Conservation (phyloP, 2,888 invertebrate species). For the Acronicta aceris region DNA sequence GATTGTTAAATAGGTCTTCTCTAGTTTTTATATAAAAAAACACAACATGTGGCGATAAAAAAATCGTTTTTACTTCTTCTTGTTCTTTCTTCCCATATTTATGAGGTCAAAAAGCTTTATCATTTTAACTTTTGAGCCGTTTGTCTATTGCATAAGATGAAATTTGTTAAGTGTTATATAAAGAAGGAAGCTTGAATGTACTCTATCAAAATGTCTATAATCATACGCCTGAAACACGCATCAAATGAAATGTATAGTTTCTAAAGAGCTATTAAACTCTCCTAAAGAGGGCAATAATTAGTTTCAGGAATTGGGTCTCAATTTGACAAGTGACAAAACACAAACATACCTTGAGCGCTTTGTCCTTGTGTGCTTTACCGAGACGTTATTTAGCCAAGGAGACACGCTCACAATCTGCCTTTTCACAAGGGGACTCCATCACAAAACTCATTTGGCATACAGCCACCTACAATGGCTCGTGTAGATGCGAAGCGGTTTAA, state of each 20-base stretch:
- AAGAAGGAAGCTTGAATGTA: not conserved
- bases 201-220: not conserved
- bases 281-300: conserved; percentile 31
- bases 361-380: conserved; percentile 59
- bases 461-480: conserved; percentile 84
- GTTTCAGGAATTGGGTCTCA: conserved; percentile 45
- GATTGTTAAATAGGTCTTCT: no score
- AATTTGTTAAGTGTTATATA: not conserved
- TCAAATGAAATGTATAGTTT: conserved; percentile 21
- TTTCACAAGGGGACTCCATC: conserved; percentile 81
- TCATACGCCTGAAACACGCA: conserved; percentile 11
- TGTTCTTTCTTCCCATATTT: no score
- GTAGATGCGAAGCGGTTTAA: conserved; percentile 82
- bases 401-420: conserved; percentile 79
- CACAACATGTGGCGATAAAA: not conserved
- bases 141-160: no score
- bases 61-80: not conserved
- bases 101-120: no score
- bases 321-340: conserved; percentile 48
- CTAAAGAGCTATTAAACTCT: conserved; percentile 13
- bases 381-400: conserved; percentile 71
- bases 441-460: conserved; percentile 88
- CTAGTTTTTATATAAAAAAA: no score
- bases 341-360: conserved; percentile 46
- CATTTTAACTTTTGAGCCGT: no score